phyloP scores from a whole-genome alignment of 2,113 vertebrate genomes.

The Lagopus muta region DNA sequence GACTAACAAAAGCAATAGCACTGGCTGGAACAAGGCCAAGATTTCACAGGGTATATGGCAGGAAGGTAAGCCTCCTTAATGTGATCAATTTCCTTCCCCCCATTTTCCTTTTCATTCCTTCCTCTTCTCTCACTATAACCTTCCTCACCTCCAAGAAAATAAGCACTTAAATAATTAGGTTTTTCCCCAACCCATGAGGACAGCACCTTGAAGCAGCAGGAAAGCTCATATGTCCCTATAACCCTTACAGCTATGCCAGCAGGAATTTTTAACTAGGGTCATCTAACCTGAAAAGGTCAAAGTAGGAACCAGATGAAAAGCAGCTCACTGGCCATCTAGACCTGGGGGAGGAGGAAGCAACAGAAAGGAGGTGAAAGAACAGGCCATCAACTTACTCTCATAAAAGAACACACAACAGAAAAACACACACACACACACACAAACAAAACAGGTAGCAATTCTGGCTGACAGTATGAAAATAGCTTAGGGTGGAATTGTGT shows the following conservation, averaged over 20 bases:
- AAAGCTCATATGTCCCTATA: constrained; percentile 48
- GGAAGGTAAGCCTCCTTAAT: constrained; percentile 49
- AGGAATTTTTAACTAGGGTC: constrained; percentile 64
- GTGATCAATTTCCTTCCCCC: constrained; percentile 57
- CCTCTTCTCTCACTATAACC: constrained; percentile 46
- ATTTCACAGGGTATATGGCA: not conserved
- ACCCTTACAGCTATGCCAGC: constrained; percentile 44
- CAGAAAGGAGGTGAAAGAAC: constrained; percentile 38
- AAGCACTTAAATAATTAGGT: constrained; percentile 57
- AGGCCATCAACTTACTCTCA: constrained; percentile 23
- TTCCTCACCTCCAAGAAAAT: constrained; percentile 28
- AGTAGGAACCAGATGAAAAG: constrained; percentile 62
- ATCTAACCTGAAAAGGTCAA: constrained; percentile 61
- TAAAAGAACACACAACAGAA: not conserved
- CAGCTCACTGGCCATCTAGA: constrained; percentile 39
- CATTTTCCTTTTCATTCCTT: constrained; percentile 52
- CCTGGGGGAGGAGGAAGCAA: constrained; percentile 24
- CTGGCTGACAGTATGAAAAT: not conserved
- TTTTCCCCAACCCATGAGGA: constrained; percentile 42
- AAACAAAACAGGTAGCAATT: not conserved
- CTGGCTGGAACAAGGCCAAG: constrained; percentile 9
- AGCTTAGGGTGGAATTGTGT: not conserved
- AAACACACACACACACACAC: not conserved
- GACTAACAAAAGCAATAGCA: not conserved
- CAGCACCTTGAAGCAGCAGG: constrained; percentile 64